phyloP scores from a whole-genome alignment of 2,113 vertebrate genomes.

The Oplegnathus fasciatus region DNA sequence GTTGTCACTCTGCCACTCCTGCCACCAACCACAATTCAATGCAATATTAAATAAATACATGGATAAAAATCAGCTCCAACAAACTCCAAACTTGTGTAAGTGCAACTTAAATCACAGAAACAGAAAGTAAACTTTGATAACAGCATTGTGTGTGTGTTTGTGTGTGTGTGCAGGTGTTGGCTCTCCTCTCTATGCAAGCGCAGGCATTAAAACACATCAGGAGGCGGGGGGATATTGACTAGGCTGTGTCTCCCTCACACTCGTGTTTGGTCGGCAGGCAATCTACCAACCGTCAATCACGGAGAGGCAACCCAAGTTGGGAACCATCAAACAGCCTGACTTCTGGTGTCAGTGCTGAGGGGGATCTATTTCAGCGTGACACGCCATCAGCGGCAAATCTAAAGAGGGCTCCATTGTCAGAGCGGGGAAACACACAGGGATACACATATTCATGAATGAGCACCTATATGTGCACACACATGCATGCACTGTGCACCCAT shows the following conservation, averaged over 20 bases:
- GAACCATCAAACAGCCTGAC: conserved; percentile 81
- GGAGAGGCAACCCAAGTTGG: conserved; percentile 78
- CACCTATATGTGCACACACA: conserved; percentile 35
- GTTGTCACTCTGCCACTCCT: background rate
- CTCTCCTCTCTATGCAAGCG: conserved; percentile 69
- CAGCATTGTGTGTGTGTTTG: conserved; percentile 3
- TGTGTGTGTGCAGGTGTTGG: conserved; percentile 47
- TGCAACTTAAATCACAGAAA: background rate
- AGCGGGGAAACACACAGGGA: conserved; percentile 56
- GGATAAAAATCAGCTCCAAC: conserved; percentile 3
- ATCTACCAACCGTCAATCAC: conserved; percentile 85
- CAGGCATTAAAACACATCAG: conserved; percentile 73
- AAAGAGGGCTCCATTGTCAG: conserved; percentile 77
- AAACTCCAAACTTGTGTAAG: conserved; percentile 10
- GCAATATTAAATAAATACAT: background rate
- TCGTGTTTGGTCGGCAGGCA: conserved; percentile 82
- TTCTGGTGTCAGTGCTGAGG: conserved; percentile 81
- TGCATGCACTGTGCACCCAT: conserved; percentile 25
- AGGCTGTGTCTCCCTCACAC: conserved; percentile 73
- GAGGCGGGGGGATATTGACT: conserved; percentile 70
- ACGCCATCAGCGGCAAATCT: conserved; percentile 80
- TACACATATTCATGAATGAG: conserved; percentile 78
- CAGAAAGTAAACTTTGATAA: conserved; percentile 65
- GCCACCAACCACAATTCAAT: background rate
- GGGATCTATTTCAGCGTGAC: conserved; percentile 83